Evolutionary conservation across 2,797 vertebrate species (phyloP), one percentile per base, ranked within the genome.

Genomic region (Pempheris klunzingeri): DNA sequence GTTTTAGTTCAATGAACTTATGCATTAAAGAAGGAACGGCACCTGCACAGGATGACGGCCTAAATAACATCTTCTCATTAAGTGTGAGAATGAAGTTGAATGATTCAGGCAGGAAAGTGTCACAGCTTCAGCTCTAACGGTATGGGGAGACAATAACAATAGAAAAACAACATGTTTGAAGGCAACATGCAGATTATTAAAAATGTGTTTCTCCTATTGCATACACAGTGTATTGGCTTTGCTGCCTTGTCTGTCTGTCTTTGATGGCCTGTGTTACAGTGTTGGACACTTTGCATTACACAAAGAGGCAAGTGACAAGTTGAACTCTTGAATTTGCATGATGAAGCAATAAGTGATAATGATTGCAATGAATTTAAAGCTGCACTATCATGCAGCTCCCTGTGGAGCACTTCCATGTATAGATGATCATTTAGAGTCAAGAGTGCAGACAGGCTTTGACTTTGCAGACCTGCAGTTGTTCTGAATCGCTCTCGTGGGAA

Each of bases 321-420:
- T 63, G 64, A 63, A 32, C 32, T 74, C 7, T 1, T 41, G 26
- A 41, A 20, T 92, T 92, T 92, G 87, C 83, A 91, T 92, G 71
- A 13, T 43, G 44, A 61, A 58, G 63, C 66, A 58, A 74, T 72
- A 72, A 79, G 43, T 70, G 41, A 71, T 32, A 74, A 2, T 38
- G 65, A 82, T 71, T 64, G 43, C 44, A 61, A 57, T 61, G 6
- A 43, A 68, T 54, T 46, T 59, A 32, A 38, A 38, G 17, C 36
- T 32, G 61, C 54, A 36, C 66, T 38, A 74, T 71, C 53, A 57
- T 7, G 15, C 39, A 32, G 47, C 38, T 64, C 43, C 26, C 22
- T 14, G 58, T 52, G 36, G 24, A 80, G 28, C 20, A 28, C 36
- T 59, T 73, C 60, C 55, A 69, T 67, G 26, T 66, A 39, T 22